These are phyloP conservation scores for Herminia tarsipennalis DNA, from an alignment of 2,888 invertebrate species.

Conservation along the genomic window DNA sequence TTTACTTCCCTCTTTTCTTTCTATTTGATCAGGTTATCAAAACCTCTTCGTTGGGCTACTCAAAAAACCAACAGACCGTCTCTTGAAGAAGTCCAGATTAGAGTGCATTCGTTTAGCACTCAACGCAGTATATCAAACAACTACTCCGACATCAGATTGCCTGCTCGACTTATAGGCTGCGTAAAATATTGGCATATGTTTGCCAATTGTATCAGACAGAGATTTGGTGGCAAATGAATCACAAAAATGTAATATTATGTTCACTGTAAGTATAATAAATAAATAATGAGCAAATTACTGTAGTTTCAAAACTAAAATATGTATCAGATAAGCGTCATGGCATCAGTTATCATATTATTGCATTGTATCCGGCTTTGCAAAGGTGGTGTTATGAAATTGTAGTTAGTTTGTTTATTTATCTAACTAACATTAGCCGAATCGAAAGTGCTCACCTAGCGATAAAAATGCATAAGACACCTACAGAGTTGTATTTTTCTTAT, in stretches of 20 bases:
- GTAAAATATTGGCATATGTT: constrained; percentile 40
- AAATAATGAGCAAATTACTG: no score
- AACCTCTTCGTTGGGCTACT: constrained; percentile 76
- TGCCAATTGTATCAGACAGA: constrained; percentile 26
- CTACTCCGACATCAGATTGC: constrained; percentile 44
- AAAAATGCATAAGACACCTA: no score
- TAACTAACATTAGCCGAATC: no score
- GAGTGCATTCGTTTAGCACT: constrained; percentile 69
- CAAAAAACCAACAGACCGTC: constrained; percentile 74
- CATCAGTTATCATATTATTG: no score
- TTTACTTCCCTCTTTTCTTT: background rate
- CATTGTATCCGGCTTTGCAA: no score
- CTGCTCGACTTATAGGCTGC: constrained; percentile 60
- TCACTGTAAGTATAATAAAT: constrained; percentile 7
- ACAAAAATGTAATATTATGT: constrained; percentile 1
- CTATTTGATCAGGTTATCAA: constrained; percentile 59
- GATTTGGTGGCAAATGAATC: constrained; percentile 11
- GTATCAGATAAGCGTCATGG: no score
- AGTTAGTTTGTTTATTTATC: no score
- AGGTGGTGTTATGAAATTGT: no score
- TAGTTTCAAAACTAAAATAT: no score
- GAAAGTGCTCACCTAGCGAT: no score
- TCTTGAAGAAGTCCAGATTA: constrained; percentile 69
- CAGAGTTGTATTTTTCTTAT: no score
- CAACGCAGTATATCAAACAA: constrained; percentile 38